Evolutionary conservation across 2,888 invertebrate species (phyloP).

Genomic region (Falcaria lacertinaria): DNA sequence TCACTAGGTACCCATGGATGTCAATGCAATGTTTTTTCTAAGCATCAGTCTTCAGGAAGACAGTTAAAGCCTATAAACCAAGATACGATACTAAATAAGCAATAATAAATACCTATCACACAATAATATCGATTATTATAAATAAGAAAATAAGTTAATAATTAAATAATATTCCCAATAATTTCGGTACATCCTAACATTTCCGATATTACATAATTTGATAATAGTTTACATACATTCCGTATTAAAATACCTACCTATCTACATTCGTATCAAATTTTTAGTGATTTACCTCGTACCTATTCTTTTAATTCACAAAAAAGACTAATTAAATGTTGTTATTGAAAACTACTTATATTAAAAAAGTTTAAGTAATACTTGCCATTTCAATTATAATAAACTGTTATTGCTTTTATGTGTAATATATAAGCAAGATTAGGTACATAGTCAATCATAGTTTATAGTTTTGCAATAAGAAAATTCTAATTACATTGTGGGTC

Average conservation of each 20-base stretch:
- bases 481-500: too few relatives aligned
- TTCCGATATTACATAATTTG: constrained; percentile 37
- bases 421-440: too few relatives aligned
- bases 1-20: not conserved
- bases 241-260: constrained; percentile 78
- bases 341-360: constrained; percentile 18
- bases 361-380: not conserved
- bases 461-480: too few relatives aligned
- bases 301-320: constrained; percentile 28
- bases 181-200: constrained; percentile 34
- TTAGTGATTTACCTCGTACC: constrained; percentile 46
- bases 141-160: constrained; percentile 19
- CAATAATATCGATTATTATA: constrained; percentile 37
- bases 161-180: constrained; percentile 12
- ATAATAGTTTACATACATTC: constrained; percentile 64
- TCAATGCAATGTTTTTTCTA: constrained; percentile 11
- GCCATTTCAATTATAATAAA: too few relatives aligned
- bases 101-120: constrained; percentile 49
- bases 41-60: constrained; percentile 18
- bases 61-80: constrained; percentile 10
- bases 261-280: constrained; percentile 74
- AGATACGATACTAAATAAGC: constrained; percentile 29
- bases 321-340: constrained; percentile 5
- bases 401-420: too few relatives aligned
- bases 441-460: too few relatives aligned